A percentile compares a stretch with the other conserved stretches of the same genome.
Conservation (phyloP, 2,888 invertebrate species). For the Polia nebulosa region DNA sequence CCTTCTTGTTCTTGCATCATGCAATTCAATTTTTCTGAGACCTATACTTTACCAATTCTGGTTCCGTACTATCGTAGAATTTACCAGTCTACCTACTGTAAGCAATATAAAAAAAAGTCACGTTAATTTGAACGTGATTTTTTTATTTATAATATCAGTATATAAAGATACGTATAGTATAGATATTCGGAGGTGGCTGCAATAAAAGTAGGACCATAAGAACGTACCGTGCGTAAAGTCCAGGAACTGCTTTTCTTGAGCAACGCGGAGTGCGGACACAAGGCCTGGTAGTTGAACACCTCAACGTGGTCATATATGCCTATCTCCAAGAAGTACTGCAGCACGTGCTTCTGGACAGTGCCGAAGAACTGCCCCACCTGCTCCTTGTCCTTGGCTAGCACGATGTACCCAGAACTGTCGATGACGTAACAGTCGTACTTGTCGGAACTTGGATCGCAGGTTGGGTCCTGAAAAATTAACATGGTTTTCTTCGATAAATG, state of each 20-base stretch:
- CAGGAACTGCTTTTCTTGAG: slow-evolving; percentile 74
- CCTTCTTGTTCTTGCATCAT: not conserved
- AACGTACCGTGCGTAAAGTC: slow-evolving; percentile 77
- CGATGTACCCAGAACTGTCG: slow-evolving; percentile 97
- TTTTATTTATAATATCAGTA: too few relatives aligned
- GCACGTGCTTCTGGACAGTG: slow-evolving; percentile 92
- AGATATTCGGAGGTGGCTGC: too few relatives aligned
- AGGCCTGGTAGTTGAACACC: slow-evolving; percentile 96
- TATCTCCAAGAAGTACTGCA: slow-evolving; percentile 94
- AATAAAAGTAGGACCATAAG: not conserved
- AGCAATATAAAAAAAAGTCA: too few relatives aligned
- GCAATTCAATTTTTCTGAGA: not conserved
- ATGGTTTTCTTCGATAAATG: not conserved
- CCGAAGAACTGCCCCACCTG: slow-evolving; percentile 97
- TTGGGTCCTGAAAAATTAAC: slow-evolving; percentile 78
- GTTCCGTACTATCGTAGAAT: not conserved
- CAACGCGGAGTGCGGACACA: slow-evolving; percentile 89
- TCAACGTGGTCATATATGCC: slow-evolving; percentile 94
- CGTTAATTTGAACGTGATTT: too few relatives aligned
- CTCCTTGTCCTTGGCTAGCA: slow-evolving; percentile 92
- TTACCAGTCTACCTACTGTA: not conserved
- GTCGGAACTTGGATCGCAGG: slow-evolving; percentile 88
- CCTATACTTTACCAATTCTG: not conserved
- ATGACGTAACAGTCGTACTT: slow-evolving; percentile 96
- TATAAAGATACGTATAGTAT: too few relatives aligned